These are phyloP conservation scores for Theristicus caerulescens DNA, from an alignment of 2,113 vertebrate species.

Conservation along the genomic window DNA sequence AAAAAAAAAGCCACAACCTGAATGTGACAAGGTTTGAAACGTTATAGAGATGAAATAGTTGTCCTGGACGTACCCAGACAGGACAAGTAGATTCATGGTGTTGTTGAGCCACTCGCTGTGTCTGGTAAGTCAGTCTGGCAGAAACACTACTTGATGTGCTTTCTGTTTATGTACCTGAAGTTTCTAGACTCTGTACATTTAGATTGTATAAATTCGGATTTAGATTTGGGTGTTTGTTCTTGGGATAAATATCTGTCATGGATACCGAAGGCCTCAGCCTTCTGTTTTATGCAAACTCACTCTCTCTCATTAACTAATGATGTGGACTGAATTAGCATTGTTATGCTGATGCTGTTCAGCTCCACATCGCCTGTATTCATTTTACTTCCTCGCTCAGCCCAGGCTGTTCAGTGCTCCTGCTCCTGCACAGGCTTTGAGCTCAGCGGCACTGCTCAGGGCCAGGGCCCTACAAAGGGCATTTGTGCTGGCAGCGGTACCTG, in stretches of 20 bases:
- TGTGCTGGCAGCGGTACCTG: not conserved
- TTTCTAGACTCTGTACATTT: not conserved
- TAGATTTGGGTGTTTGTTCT: not conserved
- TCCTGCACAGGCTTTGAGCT: not conserved
- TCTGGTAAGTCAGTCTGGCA: not conserved
- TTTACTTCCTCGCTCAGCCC: not conserved
- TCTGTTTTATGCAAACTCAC: not conserved
- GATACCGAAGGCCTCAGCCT: not conserved
- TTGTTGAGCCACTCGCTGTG: not conserved
- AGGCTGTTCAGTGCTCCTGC: not conserved
- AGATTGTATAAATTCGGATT: not conserved
- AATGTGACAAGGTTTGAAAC: rapidly evolving
- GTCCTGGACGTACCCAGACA: not conserved
- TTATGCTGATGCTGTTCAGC: not conserved
- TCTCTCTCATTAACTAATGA: not conserved
- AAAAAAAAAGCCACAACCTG: not conserved
- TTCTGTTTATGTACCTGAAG: not conserved
- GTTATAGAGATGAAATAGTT: rapidly evolving
- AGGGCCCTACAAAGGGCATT: not conserved
- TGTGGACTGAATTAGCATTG: not conserved
- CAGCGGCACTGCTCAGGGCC: rapidly evolving
- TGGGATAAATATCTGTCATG: not conserved
- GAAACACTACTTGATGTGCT: not conserved
- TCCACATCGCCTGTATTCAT: not conserved
- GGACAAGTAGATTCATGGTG: not conserved